Percentiles rank a stretch among this genome's conserved stretches.
phyloP scores from a whole-genome alignment of 2,797 vertebrate genomes.

The Sebastes elongatus region DNA sequence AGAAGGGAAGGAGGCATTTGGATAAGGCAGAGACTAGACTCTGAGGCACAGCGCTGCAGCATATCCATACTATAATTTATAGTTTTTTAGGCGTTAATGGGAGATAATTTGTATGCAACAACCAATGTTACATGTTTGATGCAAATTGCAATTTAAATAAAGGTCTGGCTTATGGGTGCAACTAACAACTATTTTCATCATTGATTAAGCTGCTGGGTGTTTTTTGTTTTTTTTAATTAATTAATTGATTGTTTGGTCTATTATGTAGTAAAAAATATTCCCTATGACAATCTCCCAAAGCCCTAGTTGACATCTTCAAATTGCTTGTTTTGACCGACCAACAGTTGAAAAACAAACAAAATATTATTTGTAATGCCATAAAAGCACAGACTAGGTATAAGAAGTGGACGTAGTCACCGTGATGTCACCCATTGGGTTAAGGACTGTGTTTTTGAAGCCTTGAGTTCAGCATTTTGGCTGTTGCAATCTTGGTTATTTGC shows the following conservation, averaged over 20 bases:
- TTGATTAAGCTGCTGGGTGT: background rate
- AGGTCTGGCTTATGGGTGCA: background rate
- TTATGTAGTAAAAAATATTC: background rate
- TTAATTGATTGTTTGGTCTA: background rate
- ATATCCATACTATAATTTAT: slow-evolving; percentile 16
- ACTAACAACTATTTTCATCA: slow-evolving; percentile 1
- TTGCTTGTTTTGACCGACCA: background rate
- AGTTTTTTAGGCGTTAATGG: slow-evolving; percentile 17
- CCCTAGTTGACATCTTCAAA: background rate
- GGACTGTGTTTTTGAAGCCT: no score
- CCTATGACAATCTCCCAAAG: background rate
- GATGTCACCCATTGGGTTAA: no score
- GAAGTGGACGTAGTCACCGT: no score
- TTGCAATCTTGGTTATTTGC: no score
- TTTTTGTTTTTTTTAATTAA: background rate
- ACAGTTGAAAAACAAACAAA: background rate
- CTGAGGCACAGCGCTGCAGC: slow-evolving; percentile 51
- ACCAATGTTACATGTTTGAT: background rate
- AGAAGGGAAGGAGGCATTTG: slow-evolving; percentile 63
- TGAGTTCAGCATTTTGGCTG: no score
- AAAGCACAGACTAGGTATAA: no score
- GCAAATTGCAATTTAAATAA: background rate
- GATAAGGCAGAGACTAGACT: slow-evolving; percentile 51
- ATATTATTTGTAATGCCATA: background rate
- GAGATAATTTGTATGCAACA: background rate